Base-by-base conservation (phyloP, 1,140 invertebrate species). In the Aphelinus certus region DNA sequence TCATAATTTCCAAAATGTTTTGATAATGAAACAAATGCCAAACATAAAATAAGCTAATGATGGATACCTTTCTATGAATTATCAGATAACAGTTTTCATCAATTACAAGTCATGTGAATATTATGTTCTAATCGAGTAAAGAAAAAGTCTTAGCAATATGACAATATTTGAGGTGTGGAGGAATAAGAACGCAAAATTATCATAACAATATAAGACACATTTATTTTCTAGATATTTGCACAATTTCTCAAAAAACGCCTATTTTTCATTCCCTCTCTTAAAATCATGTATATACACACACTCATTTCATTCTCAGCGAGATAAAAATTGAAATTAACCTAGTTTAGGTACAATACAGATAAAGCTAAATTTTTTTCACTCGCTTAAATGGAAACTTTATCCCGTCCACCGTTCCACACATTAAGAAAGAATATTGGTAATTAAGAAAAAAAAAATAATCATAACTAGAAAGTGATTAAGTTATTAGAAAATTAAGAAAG, bases 191-290 rank as follows among this genome's bases (percentile, higher is more conserved):
- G 26, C 26, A 26, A 26, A 26, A 26, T 26, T 26, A 79, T 72
- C 80, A 83, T 79, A 85, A 85, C 82, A 81, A 79, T 83, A 85
- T 81, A 85, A 87, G 84, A 87, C 82, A 84, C 82, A 81, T 87
- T 84, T 87, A 85, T 85, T 85, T 82, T 78, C 79, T 79, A 81
- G 69, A 76, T 72, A 76, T 76, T 76, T 76, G 69, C 75, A 72
- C 69, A 71, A 78, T 78, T 67, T 75, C 69, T 78, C 78, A 81
- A 77, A 73, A 74, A 55, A 68, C 66, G 71, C 71, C 80, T 71
- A 78, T 76, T 81, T 79, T 75, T 78, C 64, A 71, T 77, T 75
- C 70, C 71, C 72, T 79, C 60, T 77, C 73, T 73, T 78, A 67
- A 78, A 77, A 58, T 72, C 46, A 76, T 75, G 61, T 77, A 78